Percentiles rank a stretch among this genome's conserved stretches.
These are phyloP conservation scores for Porites rus DNA, from an alignment of 92 coral and sea anemone genomes.

Conservation along the genomic window DNA sequence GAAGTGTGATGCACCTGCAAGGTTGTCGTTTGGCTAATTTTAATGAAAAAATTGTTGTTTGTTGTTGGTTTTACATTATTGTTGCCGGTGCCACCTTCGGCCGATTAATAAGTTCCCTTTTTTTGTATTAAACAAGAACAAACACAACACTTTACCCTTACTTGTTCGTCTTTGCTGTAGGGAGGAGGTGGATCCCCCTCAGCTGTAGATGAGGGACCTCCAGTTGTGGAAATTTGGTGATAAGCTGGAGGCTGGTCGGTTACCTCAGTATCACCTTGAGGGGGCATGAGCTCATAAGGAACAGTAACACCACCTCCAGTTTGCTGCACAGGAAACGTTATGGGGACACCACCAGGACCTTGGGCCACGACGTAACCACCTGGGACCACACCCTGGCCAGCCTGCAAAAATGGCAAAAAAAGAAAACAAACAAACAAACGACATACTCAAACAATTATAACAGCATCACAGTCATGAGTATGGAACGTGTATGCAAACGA, in stretches of 20 bases:
- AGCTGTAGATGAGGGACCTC: conserved; percentile 1
- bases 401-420: too few relatives aligned
- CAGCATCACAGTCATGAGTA: too few relatives aligned
- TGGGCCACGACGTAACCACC: background rate
- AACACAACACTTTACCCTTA: background rate
- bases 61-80: too few relatives aligned
- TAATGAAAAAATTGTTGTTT: too few relatives aligned
- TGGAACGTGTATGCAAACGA: too few relatives aligned
- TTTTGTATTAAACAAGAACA: too few relatives aligned
- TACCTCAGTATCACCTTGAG: background rate
- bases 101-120: too few relatives aligned
- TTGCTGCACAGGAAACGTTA: background rate
- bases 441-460: too few relatives aligned
- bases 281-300: background rate
- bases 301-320: background rate
- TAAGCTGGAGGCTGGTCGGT: conserved; percentile 18
- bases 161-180: background rate
- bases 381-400: background rate
- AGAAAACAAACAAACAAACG: too few relatives aligned
- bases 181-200: background rate
- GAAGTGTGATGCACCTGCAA: too few relatives aligned
- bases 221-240: background rate
- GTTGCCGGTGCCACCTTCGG: too few relatives aligned
- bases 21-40: too few relatives aligned
- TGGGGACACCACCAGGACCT: background rate